Base-by-base conservation (phyloP, 2,888 invertebrate genomes). In the Mythimna impura region DNA sequence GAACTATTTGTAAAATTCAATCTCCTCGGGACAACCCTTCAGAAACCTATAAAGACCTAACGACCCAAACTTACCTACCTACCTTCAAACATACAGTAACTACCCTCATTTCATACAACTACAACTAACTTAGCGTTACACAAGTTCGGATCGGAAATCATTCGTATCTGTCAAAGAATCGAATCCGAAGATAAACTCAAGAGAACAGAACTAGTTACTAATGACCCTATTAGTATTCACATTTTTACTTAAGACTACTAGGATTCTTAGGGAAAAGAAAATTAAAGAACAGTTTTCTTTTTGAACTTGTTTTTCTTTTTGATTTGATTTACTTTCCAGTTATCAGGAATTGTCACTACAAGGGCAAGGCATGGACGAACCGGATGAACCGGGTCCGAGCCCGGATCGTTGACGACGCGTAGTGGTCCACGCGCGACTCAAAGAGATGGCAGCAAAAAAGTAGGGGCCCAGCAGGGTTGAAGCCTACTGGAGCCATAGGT, bases 161-260 rank as follows among this genome's bases (percentile, higher is more conserved):
- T 74, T 73, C 43, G 68, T 80, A 80, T 60, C 68, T 50, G 64
- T 52, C 55, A 7, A 12, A 43, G 54, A 54, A 73, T 50, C 47
- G 55, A 22, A 68, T 69, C 54, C 36, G 10, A 54, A 74, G 74
- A 60, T 30, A 70, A 54, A 74, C 43, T 36, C 9, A n/a, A 69
- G 47, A 25, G 50, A 34, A 30, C n/a, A 50, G 30, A 61, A 57
- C 71, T 40, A 25, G 47, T 75, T 57, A 54, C 47, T 71, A 55
- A 70, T 70, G 22, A 22, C 4, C 3, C 47, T 22, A 22, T 61
- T 61, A 55, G 61, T 76, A 50, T 77, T 77, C 70, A 22, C n/a
- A n/a, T 69, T 61, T 74, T 55, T 70, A 54, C 47, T 54, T 22
- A 36, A 54, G 20, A 1, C 12, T 25, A 58, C 50, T 14, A 40